Evolutionary conservation across 2,888 invertebrate species (phyloP).

Genomic region (Cryptophagus acutangulus): DNA sequence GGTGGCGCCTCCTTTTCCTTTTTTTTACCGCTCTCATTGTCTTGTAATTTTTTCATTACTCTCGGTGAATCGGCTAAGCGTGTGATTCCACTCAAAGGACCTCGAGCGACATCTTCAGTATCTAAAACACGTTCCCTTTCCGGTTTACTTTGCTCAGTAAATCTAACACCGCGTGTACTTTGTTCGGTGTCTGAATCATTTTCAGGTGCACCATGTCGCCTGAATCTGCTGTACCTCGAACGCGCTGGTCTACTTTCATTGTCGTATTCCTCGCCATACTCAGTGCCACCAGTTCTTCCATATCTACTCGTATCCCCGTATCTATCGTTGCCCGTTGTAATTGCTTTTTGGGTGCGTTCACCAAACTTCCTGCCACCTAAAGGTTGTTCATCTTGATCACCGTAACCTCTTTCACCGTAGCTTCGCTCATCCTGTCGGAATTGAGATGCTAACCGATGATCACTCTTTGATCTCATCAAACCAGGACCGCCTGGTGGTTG

Average conservation of each 20-base stretch:
- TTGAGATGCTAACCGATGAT: conserved; percentile 83
- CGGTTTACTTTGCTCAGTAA: conserved; percentile 59
- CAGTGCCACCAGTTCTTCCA: conserved; percentile 47
- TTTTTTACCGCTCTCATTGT: conserved; percentile 67
- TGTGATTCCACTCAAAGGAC: conserved; percentile 83
- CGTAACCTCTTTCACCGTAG: conserved; percentile 51
- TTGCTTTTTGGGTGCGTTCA: conserved; percentile 56
- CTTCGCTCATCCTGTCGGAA: conserved; percentile 75
- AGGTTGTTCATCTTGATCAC: conserved; percentile 61
- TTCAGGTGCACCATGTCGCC: conserved; percentile 54
- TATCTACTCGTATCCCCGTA: conserved; percentile 44
- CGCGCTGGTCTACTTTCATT: conserved; percentile 59
- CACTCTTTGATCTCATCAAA: conserved; percentile 87
- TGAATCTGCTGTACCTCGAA: conserved; percentile 63
- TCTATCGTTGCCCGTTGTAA: conserved; percentile 32
- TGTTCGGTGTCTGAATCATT: conserved; percentile 74
- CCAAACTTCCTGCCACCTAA: conserved; percentile 75
- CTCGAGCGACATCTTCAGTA: conserved; percentile 83
- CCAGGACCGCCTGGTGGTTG: conserved; percentile 64
- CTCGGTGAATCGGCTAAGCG: conserved; percentile 81
- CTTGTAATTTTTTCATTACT: conserved; percentile 83
- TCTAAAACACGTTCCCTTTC: conserved; percentile 74
- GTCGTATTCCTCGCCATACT: conserved; percentile 66
- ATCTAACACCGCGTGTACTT: conserved; percentile 58
- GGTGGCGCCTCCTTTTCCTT: conserved; percentile 65